Conservation (phyloP, 1,140 invertebrate genomes). For the Globodera ellingtonae region DNA sequence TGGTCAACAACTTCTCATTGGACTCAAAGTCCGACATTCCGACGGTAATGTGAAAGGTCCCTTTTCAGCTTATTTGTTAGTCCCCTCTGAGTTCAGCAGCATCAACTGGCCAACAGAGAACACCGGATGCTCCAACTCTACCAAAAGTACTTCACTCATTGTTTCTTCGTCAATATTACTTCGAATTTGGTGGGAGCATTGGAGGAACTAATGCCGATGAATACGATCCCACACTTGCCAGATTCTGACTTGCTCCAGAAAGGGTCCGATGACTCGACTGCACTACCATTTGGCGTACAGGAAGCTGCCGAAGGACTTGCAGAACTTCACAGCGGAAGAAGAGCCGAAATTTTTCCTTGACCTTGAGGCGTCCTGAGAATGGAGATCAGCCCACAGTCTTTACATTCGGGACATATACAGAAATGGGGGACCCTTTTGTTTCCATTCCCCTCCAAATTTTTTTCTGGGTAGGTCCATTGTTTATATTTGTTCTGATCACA, state of each 20-base stretch:
- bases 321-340: conserved; percentile 14
- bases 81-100: conserved; percentile 10
- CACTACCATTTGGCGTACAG: conserved; percentile 3
- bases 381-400: neutral
- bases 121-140: conserved; percentile 19
- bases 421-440: too few relatives aligned
- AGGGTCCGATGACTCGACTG: conserved; percentile 18
- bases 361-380: conserved; percentile 1
- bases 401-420: neutral
- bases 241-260: conserved; percentile 23
- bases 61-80: neutral
- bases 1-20: conserved; percentile 23
- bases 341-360: conserved; percentile 31
- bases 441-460: too few relatives aligned
- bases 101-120: conserved; percentile 25
- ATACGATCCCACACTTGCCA: neutral
- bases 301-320: conserved; percentile 12
- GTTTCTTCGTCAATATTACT: conserved; percentile 17
- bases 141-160: conserved; percentile 22
- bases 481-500: too few relatives aligned
- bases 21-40: conserved; percentile 9
- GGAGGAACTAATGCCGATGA: neutral
- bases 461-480: too few relatives aligned
- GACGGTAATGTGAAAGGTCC: neutral
- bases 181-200: conserved; percentile 15